Evolutionary conservation across 2,113 vertebrate genomes (phyloP).

Genomic region (Lynx canadensis): DNA sequence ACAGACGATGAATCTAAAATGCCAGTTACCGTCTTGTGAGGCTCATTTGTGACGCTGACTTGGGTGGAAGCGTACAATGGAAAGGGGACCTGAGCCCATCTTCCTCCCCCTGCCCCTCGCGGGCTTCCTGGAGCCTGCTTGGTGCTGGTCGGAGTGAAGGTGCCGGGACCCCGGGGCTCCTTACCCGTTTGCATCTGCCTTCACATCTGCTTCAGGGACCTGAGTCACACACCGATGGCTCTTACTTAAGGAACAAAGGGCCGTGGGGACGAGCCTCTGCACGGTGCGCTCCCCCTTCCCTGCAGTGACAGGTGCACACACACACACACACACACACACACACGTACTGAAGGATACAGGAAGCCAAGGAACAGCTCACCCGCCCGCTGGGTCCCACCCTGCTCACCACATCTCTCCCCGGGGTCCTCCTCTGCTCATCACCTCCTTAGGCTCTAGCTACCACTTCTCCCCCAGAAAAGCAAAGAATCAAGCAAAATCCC

Average conservation of each 20-base stretch:
- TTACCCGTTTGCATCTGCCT: not conserved
- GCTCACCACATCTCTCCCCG: not conserved
- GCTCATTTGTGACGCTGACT: rapidly evolving
- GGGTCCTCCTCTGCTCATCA: not conserved
- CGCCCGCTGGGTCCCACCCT: not conserved
- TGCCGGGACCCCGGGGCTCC: rapidly evolving
- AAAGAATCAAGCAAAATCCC: not conserved
- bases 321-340: rapidly evolving
- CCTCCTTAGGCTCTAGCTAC: rapidly evolving
- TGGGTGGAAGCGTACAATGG: rapidly evolving
- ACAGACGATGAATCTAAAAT: rapidly evolving
- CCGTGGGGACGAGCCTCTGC: rapidly evolving
- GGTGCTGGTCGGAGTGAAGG: too few species aligned
- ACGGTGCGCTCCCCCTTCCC: rapidly evolving
- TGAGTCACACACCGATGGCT: not conserved
- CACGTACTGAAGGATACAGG: not conserved
- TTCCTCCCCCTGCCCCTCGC: rapidly evolving
- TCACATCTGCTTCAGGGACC: not conserved
- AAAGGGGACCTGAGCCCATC: rapidly evolving
- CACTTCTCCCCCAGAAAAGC: too few species aligned
- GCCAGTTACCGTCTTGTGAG: rapidly evolving
- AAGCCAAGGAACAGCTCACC: not conserved
- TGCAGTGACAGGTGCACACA: rapidly evolving
- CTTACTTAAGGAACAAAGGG: not conserved
- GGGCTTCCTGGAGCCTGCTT: not conserved